Evolutionary conservation across 2,113 vertebrate species (phyloP).

Genomic region (Gopherus evgoodei): DNA sequence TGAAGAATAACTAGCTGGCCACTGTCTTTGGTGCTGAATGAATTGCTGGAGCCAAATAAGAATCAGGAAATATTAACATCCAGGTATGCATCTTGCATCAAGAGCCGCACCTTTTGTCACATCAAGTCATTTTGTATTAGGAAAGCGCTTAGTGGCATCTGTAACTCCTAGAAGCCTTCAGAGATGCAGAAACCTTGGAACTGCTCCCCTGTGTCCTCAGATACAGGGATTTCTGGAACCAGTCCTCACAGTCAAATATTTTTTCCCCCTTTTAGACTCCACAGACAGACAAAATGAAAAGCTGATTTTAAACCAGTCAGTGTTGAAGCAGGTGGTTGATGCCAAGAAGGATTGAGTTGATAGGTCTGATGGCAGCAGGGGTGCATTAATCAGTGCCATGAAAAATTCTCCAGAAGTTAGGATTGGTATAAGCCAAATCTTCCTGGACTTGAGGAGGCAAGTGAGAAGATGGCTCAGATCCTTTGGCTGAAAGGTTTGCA

Average conservation of each 20-base stretch:
- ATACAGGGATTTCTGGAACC: not conserved
- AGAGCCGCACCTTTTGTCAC: no score
- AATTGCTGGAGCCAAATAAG: not conserved
- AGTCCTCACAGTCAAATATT: not conserved
- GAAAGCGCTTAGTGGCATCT: not conserved
- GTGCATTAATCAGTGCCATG: not conserved
- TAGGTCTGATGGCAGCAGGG: not conserved
- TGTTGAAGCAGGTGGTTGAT: not conserved
- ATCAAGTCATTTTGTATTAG: not conserved
- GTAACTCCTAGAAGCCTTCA: not conserved
- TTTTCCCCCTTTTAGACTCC: not conserved
- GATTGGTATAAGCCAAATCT: not conserved
- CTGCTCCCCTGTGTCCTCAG: no score
- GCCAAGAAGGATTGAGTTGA: not conserved
- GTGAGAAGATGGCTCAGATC: not conserved
- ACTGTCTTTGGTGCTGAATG: not conserved
- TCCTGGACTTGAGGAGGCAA: not conserved
- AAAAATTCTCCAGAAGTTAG: not conserved
- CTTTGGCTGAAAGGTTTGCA: not conserved
- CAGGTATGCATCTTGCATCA: rapidly evolving
- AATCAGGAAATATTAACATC: not conserved
- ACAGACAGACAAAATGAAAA: not conserved
- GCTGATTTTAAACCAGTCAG: not conserved
- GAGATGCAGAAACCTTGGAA: no score
- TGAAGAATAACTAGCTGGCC: not conserved